Conservation (phyloP, 2,113 vertebrate species). For the Rafetus swinhoei region DNA sequence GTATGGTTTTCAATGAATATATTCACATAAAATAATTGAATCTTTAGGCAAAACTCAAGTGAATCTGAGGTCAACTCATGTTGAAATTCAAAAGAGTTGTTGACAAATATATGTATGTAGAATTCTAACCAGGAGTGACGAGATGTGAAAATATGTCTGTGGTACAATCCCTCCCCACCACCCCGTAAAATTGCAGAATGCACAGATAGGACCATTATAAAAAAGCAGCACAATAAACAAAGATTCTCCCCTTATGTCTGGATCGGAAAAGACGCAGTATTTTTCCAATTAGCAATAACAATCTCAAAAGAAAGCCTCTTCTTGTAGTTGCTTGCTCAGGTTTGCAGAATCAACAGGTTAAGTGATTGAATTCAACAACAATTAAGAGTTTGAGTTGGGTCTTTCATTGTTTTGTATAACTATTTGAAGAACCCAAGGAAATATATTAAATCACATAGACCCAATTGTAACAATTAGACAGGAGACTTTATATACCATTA, state of each 20-base stretch:
- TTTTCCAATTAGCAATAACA: constrained; percentile 25
- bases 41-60: background rate
- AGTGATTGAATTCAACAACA: background rate
- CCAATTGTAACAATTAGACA: background rate
- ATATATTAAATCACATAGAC: background rate
- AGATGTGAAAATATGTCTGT: background rate
- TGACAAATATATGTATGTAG: background rate
- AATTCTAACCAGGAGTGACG: background rate
- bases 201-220: background rate
- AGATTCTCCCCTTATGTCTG: constrained; percentile 6
- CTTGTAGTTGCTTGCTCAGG: background rate
- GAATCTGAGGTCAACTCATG: background rate
- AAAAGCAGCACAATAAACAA: background rate
- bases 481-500: background rate
- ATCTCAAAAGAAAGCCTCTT: background rate
- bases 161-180: background rate
- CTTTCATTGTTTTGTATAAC: background rate
- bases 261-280: constrained; percentile 2
- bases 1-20: background rate
- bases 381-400: background rate
- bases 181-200: background rate
- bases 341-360: background rate
- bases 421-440: constrained; percentile 18
- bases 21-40: background rate
- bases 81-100: background rate